Percentiles rank a stretch among this genome's conserved stretches.
Evolutionary conservation across 2,888 invertebrate genomes (phyloP).

Genomic region (Synergus gifuensis): DNA sequence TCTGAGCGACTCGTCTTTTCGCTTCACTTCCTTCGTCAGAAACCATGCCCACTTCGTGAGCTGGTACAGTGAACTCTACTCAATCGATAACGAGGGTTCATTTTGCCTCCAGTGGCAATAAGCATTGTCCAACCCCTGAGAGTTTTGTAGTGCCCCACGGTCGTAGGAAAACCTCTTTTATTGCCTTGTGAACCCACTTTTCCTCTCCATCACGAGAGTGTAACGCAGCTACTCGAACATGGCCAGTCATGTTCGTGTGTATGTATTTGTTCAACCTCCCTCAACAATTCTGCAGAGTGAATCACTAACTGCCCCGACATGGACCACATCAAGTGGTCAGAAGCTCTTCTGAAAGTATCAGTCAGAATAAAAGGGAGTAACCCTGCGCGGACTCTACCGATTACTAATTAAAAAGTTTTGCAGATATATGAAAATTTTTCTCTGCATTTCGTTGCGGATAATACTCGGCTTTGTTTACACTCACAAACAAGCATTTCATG

Average conservation of each 20-base stretch:
- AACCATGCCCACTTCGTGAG: constrained; percentile 9
- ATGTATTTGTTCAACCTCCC: constrained; percentile 49
- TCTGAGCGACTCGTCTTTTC: not conserved
- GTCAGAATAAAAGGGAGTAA: not conserved
- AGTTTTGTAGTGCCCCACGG: constrained; percentile 53
- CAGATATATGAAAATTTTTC: constrained; percentile 18
- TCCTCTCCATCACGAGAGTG: constrained; percentile 43
- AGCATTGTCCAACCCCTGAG: constrained; percentile 66
- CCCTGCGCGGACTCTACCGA: not conserved
- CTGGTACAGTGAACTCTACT: constrained; percentile 56
- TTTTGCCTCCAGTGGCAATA: constrained; percentile 69
- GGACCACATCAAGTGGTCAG: constrained; percentile 8
- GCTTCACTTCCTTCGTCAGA: constrained; percentile 19
- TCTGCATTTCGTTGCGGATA: not conserved
- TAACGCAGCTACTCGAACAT: constrained; percentile 31
- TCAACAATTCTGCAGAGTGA: constrained; percentile 26
- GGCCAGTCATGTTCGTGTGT: constrained; percentile 49
- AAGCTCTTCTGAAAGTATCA: constrained; percentile 9
- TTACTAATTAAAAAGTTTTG: constrained; percentile 33
- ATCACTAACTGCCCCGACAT: constrained; percentile 18
- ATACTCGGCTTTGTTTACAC: constrained; percentile 24
- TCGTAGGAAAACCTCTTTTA: constrained; percentile 56
- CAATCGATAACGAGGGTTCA: constrained; percentile 64
- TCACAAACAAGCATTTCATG: not conserved
- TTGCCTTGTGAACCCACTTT: constrained; percentile 52